Percentiles rank a stretch among this genome's conserved stretches.
Evolutionary conservation across 2,888 invertebrate genomes (phyloP).

Genomic region (Myopa tessellatipennis): DNA sequence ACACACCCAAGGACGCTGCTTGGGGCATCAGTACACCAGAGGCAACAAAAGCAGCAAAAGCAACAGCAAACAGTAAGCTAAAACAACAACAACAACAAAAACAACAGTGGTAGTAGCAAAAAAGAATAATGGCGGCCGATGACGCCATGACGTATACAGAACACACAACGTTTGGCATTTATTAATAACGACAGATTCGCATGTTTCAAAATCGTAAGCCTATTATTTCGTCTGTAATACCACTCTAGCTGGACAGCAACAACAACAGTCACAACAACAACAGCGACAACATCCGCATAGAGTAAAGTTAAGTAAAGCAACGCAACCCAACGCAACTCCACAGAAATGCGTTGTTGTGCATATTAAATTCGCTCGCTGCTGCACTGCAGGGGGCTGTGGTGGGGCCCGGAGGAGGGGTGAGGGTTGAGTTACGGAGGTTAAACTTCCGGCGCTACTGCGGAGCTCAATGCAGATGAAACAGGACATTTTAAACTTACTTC

Average conservation of each 20-base stretch:
- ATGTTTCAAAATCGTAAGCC: constrained; percentile 51
- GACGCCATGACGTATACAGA: not conserved
- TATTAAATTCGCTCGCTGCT: constrained; percentile 24
- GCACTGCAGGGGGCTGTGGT: constrained; percentile 14
- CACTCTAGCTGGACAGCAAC: constrained; percentile 12
- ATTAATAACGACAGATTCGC: constrained; percentile 51
- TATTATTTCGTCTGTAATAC: constrained; percentile 46
- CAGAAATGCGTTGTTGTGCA: constrained; percentile 15
- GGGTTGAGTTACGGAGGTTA: no score
- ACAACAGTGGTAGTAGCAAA: not conserved
- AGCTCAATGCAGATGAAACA: constrained; percentile 10
- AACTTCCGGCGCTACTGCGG: not conserved
- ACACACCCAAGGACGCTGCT: no score
- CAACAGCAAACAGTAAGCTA: not conserved
- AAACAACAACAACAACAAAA: not conserved
- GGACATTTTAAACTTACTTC: constrained; percentile 21
- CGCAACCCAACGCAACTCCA: not conserved
- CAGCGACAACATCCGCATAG: not conserved
- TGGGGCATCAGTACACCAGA: no score
- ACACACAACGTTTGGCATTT: constrained; percentile 19
- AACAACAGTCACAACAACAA: constrained; percentile 10
- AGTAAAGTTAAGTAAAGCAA: not conserved
- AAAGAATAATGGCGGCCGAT: not conserved
- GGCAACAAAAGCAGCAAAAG: no score
- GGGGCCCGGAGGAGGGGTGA: no score